Evolutionary conservation across 2,888 invertebrate genomes (phyloP).

Genomic region (Agapetus fuscipes): DNA sequence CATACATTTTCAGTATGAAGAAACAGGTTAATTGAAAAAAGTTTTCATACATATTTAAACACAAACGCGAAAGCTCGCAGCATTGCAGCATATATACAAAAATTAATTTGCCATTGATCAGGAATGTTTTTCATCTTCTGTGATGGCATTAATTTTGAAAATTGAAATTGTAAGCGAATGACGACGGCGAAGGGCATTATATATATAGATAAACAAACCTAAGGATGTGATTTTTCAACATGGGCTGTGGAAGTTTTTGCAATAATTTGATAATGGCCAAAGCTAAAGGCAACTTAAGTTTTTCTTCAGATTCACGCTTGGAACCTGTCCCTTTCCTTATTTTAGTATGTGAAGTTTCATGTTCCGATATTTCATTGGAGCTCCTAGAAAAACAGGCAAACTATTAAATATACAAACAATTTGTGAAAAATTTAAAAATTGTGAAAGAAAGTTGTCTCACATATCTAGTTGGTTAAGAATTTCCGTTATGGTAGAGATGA

Average conservation of each 20-base stretch:
- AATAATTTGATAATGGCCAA: conserved; percentile 86
- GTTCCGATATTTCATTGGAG: conserved; percentile 58
- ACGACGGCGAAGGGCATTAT: no score
- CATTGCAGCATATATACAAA: no score
- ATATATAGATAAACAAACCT: no score
- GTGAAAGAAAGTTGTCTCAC: conserved; percentile 25
- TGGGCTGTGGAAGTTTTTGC: conserved; percentile 70
- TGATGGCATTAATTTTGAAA: no score
- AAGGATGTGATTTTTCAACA: conserved; percentile 67
- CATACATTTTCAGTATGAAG: no score
- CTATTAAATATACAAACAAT: not conserved
- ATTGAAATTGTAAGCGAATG: no score
- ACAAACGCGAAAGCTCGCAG: no score
- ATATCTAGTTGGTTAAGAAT: conserved; percentile 75
- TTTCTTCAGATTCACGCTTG: conserved; percentile 83
- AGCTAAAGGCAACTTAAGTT: conserved; percentile 84
- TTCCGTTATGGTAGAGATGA: conserved; percentile 61
- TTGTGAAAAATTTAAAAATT: not conserved
- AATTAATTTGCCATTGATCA: no score
- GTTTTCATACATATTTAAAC: no score
- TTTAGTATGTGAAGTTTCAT: conserved; percentile 68
- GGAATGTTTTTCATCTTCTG: no score
- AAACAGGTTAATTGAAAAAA: no score
- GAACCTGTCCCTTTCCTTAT: conserved; percentile 58
- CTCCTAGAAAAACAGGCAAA: conserved; percentile 12